These are phyloP conservation scores for Smithornis capensis DNA, from an alignment of 2,113 vertebrate species.

Conservation along the genomic window DNA sequence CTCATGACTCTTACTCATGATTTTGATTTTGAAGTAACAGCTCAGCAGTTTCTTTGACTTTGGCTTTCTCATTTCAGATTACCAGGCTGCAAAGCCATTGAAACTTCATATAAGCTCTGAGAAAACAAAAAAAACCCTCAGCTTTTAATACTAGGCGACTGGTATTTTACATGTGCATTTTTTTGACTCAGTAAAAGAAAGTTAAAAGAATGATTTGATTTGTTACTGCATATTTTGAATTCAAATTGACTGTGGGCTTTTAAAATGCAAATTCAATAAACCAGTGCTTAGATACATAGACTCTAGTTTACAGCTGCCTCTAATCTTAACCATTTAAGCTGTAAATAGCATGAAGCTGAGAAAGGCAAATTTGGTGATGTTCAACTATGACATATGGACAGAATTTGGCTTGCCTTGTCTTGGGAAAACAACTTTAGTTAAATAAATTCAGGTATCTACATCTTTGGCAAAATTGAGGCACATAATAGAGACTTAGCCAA, in stretches of 20 bases:
- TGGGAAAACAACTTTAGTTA: neutral
- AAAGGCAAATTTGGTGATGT: neutral
- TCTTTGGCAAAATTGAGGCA: neutral
- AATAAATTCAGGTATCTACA: neutral
- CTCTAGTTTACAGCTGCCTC: neutral
- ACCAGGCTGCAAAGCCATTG: neutral
- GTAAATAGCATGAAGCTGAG: neutral
- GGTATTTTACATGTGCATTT: neutral
- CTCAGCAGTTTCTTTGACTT: neutral
- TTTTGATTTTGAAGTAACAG: neutral
- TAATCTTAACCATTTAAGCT: neutral
- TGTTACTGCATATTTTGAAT: slow-evolving; percentile 6
- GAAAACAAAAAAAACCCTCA: neutral
- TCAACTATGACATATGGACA: neutral
- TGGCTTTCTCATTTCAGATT: neutral
- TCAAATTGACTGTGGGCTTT: neutral
- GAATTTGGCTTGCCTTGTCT: neutral
- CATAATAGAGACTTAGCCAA: neutral
- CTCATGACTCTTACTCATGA: neutral
- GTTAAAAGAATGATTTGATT: neutral
- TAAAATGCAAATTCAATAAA: slow-evolving; percentile 19
- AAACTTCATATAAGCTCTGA: neutral
- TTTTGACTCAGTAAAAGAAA: neutral
- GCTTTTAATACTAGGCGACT: neutral
- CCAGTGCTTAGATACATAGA: neutral